Conservation (phyloP, 2,888 invertebrate species). For the Andrena minutula region DNA sequence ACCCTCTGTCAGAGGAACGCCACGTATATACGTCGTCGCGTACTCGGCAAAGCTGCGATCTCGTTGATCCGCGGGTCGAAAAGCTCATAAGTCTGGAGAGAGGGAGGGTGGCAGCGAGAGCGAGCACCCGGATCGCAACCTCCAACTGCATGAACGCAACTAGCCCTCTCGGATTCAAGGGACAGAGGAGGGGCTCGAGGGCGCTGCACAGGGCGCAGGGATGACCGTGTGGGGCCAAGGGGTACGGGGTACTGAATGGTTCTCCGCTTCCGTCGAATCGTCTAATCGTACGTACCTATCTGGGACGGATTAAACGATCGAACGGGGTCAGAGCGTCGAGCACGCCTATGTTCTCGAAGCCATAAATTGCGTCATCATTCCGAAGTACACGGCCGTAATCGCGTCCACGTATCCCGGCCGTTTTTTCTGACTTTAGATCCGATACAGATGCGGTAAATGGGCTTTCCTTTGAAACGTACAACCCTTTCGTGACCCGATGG, state of each 20-base stretch:
- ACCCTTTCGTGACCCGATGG: background rate
- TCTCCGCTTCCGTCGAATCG: conserved; percentile 69
- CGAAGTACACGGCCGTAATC: conserved; percentile 55
- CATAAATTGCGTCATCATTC: conserved; percentile 67
- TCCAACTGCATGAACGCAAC: conserved; percentile 30
- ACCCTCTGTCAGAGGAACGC: background rate
- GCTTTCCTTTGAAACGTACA: conserved; percentile 20
- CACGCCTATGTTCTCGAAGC: conserved; percentile 51
- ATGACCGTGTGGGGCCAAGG: conserved; percentile 26
- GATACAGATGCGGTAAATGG: conserved; percentile 28
- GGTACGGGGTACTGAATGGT: conserved; percentile 56
- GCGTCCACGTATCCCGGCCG: conserved; percentile 41
- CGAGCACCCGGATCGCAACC: conserved; percentile 27
- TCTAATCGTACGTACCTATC: conserved; percentile 73
- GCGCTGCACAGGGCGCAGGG: conserved; percentile 31
- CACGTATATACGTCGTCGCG: conserved; percentile 18
- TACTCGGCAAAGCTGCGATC: conserved; percentile 38
- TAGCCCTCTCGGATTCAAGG: conserved; percentile 21
- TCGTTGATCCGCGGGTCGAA: conserved; percentile 56
- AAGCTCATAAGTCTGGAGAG: conserved; percentile 63
- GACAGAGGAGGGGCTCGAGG: background rate
- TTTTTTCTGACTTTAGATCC: conserved; percentile 21
- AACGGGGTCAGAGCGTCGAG: conserved; percentile 63
- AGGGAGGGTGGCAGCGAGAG: background rate
- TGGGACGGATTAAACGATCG: conserved; percentile 71